These are phyloP conservation scores for Platycnemis pennipes DNA, from an alignment of 2,888 invertebrate species.

Conservation along the genomic window DNA sequence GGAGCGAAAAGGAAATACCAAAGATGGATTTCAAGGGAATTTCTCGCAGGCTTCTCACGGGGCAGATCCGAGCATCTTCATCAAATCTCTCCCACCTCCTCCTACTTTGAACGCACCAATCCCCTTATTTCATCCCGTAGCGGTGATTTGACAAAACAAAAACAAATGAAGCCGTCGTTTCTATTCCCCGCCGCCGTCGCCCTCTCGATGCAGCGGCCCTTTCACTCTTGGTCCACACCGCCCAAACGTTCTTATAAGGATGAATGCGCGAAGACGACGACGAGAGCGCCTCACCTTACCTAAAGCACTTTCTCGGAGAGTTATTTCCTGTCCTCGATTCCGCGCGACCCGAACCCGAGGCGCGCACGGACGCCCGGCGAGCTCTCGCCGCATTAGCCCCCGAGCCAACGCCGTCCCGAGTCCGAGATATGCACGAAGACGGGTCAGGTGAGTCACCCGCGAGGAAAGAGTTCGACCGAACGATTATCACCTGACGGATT, in stretches of 20 bases:
- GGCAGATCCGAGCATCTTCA: background rate
- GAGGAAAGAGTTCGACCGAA: constrained; percentile 1
- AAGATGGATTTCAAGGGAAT: background rate
- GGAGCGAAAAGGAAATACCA: constrained; percentile 22
- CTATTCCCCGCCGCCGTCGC: background rate
- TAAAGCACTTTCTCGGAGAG: constrained; percentile 63
- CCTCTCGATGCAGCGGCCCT: background rate
- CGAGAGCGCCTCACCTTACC: background rate
- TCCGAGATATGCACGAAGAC: constrained; percentile 21
- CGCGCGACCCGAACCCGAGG: background rate
- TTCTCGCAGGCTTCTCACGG: background rate
- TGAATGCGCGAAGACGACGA: constrained; percentile 23
- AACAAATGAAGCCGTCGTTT: background rate
- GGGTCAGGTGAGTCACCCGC: constrained; percentile 30
- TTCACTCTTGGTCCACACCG: constrained; percentile 29
- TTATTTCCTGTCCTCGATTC: constrained; percentile 64
- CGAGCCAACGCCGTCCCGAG: background rate
- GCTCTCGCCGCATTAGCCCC: background rate
- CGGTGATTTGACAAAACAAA: constrained; percentile 28
- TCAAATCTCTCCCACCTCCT: background rate
- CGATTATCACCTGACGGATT: background rate
- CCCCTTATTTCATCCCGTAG: background rate
- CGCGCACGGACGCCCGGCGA: background rate
- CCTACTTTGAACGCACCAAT: background rate
- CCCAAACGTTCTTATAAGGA: constrained; percentile 47